A percentile compares a stretch with the other conserved stretches of the same genome.
Evolutionary conservation across 2,113 vertebrate genomes (phyloP).

Genomic region (Nematolebias whitei): DNA sequence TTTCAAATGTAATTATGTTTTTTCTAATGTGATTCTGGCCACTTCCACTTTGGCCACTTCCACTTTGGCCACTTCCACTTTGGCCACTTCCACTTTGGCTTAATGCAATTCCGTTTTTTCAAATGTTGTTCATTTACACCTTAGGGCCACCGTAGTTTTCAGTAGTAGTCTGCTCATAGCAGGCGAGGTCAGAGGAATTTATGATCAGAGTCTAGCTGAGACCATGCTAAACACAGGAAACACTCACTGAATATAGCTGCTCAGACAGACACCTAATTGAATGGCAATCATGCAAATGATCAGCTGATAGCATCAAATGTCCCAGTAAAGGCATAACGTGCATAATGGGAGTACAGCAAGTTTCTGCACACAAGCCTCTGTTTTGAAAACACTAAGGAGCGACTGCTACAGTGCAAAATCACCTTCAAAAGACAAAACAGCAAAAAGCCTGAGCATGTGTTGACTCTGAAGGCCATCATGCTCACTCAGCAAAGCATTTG

Average conservation of each 20-base stretch:
- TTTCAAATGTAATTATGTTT: too few species aligned
- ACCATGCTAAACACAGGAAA: constrained; percentile 17
- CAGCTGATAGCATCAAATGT: constrained; percentile 29
- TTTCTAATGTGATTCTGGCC: too few species aligned
- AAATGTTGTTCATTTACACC: too few species aligned
- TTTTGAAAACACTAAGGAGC: constrained; percentile 10
- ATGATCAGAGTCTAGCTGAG: constrained; percentile 31
- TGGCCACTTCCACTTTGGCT: too few species aligned
- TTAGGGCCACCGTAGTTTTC: too few species aligned
- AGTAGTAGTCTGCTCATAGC: constrained; percentile 10
- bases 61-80: too few species aligned
- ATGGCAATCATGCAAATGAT: constrained; percentile 33
- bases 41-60: too few species aligned
- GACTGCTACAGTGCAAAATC: constrained; percentile 18
- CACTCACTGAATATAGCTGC: not conserved
- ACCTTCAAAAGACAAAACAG: constrained; percentile 9
- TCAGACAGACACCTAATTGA: constrained; percentile 19
- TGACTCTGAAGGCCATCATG: constrained; percentile 42
- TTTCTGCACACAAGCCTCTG: constrained; percentile 21
- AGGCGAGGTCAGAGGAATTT: constrained; percentile 18
- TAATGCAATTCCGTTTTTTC: too few species aligned
- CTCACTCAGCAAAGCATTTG: constrained; percentile 56
- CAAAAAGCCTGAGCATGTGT: constrained; percentile 15
- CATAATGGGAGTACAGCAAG: constrained; percentile 21
- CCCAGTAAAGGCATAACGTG: constrained; percentile 23